Conservation (phyloP, 2,888 invertebrate genomes). For the Pinctada fucata region DNA sequence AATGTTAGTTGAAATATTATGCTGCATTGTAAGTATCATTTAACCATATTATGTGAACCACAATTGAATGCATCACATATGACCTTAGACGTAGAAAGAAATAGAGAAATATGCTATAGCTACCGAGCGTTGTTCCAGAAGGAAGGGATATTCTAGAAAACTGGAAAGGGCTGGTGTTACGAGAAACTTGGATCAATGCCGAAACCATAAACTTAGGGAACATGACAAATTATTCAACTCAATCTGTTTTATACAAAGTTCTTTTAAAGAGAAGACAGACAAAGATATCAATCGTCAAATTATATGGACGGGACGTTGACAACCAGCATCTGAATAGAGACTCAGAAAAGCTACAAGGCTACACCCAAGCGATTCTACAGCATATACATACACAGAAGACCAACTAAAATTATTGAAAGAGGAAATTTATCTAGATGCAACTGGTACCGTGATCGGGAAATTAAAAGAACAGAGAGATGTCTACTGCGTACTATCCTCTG, state of each 20-base stretch:
- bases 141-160: not conserved
- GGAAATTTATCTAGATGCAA: constrained; percentile 6
- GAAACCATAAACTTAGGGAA: not conserved
- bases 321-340: not conserved
- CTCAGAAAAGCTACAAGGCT: constrained; percentile 5
- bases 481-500: not conserved
- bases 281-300: constrained; percentile 1
- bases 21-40: not conserved
- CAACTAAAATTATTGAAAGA: not conserved
- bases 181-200: not conserved
- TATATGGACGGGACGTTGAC: not conserved
- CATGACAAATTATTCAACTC: not conserved
- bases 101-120: not conserved
- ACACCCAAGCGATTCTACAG: not conserved
- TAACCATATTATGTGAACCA: not conserved
- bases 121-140: not conserved
- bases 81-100: not conserved
- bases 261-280: not conserved
- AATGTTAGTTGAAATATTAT: not conserved
- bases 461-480: not conserved
- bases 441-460: constrained; percentile 1
- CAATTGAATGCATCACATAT: not conserved
- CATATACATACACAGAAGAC: not conserved
- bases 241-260: too few species aligned
- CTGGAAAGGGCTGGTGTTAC: not conserved